These are phyloP conservation scores for Thalassoma bifasciatum DNA, from an alignment of 2,113 vertebrate genomes.

Conservation along the genomic window DNA sequence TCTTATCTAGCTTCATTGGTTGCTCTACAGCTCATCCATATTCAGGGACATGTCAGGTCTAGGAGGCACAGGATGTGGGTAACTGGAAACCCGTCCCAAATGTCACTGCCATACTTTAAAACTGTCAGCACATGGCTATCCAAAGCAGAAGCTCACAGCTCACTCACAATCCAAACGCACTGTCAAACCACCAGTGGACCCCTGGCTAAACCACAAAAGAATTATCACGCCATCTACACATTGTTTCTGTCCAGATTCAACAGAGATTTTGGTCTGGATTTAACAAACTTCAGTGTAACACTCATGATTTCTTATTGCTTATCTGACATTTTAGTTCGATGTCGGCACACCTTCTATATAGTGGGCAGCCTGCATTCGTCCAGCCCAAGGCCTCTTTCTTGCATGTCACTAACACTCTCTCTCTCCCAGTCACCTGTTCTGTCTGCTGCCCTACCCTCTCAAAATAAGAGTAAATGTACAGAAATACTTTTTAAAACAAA, in stretches of 20 bases:
- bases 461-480: too few relatives aligned
- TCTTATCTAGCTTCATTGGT: conserved; percentile 13
- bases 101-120: conserved; percentile 76
- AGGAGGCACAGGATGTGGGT: conserved; percentile 61
- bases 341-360: neutral
- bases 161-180: conserved; percentile 33
- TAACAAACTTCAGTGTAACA: neutral
- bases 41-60: conserved; percentile 60
- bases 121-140: conserved; percentile 73
- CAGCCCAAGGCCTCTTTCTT: too few relatives aligned
- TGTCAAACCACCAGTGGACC: conserved; percentile 39
- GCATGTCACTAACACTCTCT: too few relatives aligned
- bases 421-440: too few relatives aligned
- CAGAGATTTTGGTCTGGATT: neutral
- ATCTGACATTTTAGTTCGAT: conserved; percentile 1
- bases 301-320: neutral
- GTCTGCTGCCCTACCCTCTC: too few relatives aligned
- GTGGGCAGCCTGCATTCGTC: too few relatives aligned
- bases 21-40: conserved; percentile 51
- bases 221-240: conserved; percentile 35
- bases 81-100: conserved; percentile 78
- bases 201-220: conserved; percentile 51
- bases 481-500: too few relatives aligned
- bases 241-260: conserved; percentile 12
- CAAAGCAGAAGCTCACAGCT: conserved; percentile 48